Evolutionary conservation across 1,140 invertebrate genomes (phyloP), one percentile per base, ranked within the genome.

Genomic region (Plectus sambesii): DNA sequence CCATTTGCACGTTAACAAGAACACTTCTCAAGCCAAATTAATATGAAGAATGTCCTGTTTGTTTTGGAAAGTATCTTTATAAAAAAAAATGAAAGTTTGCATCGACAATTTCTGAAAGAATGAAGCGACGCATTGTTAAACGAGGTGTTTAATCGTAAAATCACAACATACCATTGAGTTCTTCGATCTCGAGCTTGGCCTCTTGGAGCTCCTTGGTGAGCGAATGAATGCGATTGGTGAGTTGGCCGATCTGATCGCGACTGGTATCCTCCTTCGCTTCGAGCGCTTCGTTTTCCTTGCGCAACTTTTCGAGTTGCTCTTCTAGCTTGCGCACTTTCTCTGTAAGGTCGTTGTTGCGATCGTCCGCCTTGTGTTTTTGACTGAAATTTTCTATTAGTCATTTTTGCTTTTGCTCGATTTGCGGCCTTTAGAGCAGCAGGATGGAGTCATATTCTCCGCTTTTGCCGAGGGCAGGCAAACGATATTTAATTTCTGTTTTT

Each of bases 261-360:
- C 60, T 52, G 12, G 47, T 40, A n/a, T 26, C 54, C 51, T 69
- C 66, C 37, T 58, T 51, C 4, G 20, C 48, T 33, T 42, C 47
- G 15, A 69, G 26, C 26, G 29, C 48, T 29, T 49, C 56, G 44
- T 54, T 57, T 37, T 67, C 66, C 17, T 61, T 69, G 19, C 48
- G 33, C 19, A 62, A 26, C 37, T 59, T 66, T 23, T 69, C 66
- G 19, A 67, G 25, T 33, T 67, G 62, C 29, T 57, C 33, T 45
- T 67, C 66, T 5, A 59, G 49, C 41, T 69, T 69, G 25, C 66
- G 55, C n/a, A 69, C 61, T 41, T 64, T 53, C 17, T 67, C 64
- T 46, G 66, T 62, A 15, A 66, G 42, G 9, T 29, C 40, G 36
- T 54, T 35, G 9, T 59, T 12, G 19, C 67, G 58, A 24, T 45